Conservation (phyloP, 30 jellyfish, hydroid and myxozoan species). For the Aurelia coerulea region DNA sequence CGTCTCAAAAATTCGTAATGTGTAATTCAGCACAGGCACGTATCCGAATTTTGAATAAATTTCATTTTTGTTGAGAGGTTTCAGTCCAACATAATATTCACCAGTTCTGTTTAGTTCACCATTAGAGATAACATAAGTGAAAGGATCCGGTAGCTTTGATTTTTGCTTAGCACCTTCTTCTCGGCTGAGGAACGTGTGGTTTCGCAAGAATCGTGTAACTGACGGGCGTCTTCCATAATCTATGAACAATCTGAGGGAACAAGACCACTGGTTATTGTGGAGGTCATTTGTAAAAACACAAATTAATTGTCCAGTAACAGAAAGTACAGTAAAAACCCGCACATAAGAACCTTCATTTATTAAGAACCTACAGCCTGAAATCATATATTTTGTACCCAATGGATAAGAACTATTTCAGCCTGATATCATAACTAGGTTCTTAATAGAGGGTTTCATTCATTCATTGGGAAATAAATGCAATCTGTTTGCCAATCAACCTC, state of each 20-base stretch:
- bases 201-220: constrained; percentile 27
- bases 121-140: constrained; percentile 58
- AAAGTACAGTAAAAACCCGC: too few species aligned
- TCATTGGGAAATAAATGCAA: too few species aligned
- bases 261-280: background rate
- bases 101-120: constrained; percentile 87
- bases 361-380: too few species aligned
- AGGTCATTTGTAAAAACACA: background rate
- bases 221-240: constrained; percentile 80
- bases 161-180: constrained; percentile 51
- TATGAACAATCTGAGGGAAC: constrained; percentile 8
- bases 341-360: too few species aligned
- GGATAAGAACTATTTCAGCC: too few species aligned
- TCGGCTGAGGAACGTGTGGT: constrained; percentile 66
- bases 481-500: too few species aligned
- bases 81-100: constrained; percentile 83
- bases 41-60: constrained; percentile 69
- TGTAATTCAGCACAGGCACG: constrained; percentile 71
- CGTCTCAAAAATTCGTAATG: constrained; percentile 78
- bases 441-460: too few species aligned
- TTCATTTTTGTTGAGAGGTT: constrained; percentile 45
- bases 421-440: too few species aligned
- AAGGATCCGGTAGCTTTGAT: constrained; percentile 81
- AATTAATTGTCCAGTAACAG: background rate
- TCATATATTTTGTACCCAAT: too few species aligned